Evolutionary conservation across 1,140 invertebrate genomes (phyloP), one percentile per base, ranked within the genome.

Genomic region (Magallana gigas): DNA sequence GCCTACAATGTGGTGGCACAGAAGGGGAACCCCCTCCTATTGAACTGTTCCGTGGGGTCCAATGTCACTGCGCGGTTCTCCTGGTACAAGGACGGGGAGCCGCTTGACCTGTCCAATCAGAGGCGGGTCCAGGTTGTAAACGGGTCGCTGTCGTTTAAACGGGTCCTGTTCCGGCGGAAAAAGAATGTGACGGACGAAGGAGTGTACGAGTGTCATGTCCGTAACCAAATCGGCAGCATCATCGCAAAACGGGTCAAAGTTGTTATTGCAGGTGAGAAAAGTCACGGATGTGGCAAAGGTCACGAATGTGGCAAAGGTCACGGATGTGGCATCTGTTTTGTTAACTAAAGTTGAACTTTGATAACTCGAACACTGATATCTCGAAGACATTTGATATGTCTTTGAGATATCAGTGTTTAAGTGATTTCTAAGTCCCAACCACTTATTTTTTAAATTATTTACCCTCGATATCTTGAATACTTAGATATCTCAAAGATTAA

Each of bases 131-230:
- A 90, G 58, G 90, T 94, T n/a, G 56, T 88, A 85, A 94, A 95
- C 90, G 94, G 94, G 58, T 94, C 94, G n/a, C 91, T 95, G 12
- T 94, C 91, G 87, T 92, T 94, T 60, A 90, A 92, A 62, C 92
- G 91, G 87, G 91, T 94, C 57, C 57, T 84, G 29, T 91, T 91
- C 48, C 90, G 91, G n/a, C 86, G 76, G 62, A 91, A 91, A 80
- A 90, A 90, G 57, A 88, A 88, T 29, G 29, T 85, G n/a, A 89
- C 85, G 1, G 91, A 91, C 58, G 90, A 90, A 85, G 91, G 91
- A 56, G 23, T 90, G 2, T 91, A 91, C 56, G 89, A 90, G 29
- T 91, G 91, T 87, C 57, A 90, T 36, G 91, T 88, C 1, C 68
- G 81, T 5, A 91, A 91, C 62, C 86, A 60, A 1, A 88, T 88